Evolutionary conservation across 2,888 invertebrate genomes (phyloP), one percentile per base, ranked within the genome.

Genomic region (Trissonchulus sp.): DNA sequence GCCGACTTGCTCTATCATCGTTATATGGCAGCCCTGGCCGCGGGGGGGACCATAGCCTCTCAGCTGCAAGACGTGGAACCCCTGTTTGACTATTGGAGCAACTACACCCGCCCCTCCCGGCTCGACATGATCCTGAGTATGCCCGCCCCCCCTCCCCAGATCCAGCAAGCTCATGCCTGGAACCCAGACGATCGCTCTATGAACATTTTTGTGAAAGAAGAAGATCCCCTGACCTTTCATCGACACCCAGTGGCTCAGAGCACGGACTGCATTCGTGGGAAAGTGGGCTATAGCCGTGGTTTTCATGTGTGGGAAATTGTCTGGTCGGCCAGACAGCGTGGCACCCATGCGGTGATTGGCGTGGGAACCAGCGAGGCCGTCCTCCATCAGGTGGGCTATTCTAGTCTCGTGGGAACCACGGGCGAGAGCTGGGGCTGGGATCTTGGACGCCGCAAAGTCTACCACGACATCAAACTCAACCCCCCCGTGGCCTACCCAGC

Each of bases 341-440:
- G 97, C 81, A 97, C 97, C 78, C 96, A 97, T 87, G 97, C 97
- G 18, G 96, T 97, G 18, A 95, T 97, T 8, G 97, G 97, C 75
- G 95, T 98, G 68, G 95, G 94, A 79, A 97, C 96, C 30, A 89
- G 90, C 71, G 93, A 93, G 84, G 95, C 96, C 78, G 95, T 95
- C 63, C 88, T 98, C 71, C 97, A 97, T 88, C 94, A 93, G 80
- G 95, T 95, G 80, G 97, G 97, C 79, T 97, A 97, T 88, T 87
- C 88, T 85, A 94, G 94, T 86, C 89, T 98, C 82, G 94, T 98
- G 78, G 97, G 97, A 79, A 93, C 93, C 84, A 94, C 94, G 81
- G 92, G 93, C 85, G 93, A 94, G 85, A 96, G 96, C 82, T 98
- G 97, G 97, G 97, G 97, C 72, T 98, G 97, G 97, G 97, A 98